phyloP scores from a whole-genome alignment of 2,113 vertebrate species.

The Thymallus thymallus region DNA sequence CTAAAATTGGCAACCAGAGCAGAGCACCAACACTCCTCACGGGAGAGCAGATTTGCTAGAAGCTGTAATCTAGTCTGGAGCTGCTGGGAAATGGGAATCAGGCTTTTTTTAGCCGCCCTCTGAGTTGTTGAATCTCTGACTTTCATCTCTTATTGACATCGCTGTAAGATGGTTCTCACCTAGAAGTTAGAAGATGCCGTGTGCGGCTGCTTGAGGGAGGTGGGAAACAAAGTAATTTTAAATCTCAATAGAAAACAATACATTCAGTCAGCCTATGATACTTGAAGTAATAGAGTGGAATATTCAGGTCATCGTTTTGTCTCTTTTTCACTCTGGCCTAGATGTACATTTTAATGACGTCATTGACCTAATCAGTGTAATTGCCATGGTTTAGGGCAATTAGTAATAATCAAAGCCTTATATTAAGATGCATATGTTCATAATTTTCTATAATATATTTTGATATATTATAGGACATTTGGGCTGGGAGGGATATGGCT shows the following conservation, averaged over 20 bases:
- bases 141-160: not conserved
- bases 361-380: not conserved
- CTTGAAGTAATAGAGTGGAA: not conserved
- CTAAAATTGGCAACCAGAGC: constrained; percentile 49
- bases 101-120: constrained; percentile 39
- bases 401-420: not conserved
- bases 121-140: not conserved
- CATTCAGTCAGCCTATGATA: no score
- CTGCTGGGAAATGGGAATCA: constrained; percentile 29
- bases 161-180: not conserved
- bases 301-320: not conserved
- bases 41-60: constrained; percentile 46
- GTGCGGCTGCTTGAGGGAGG: constrained; percentile 9
- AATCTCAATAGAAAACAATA: no score
- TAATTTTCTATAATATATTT: not conserved
- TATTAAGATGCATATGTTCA: not conserved
- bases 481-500: no score
- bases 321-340: not conserved
- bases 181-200: not conserved
- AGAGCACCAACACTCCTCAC: constrained; percentile 19
- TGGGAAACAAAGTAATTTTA: constrained; percentile 10
- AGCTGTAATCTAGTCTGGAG: constrained; percentile 39
- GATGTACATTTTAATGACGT: not conserved
- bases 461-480: no score
- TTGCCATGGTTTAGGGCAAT: not conserved